These are phyloP conservation scores for Oncorhynchus gorbuscha DNA, from an alignment of 2,113 vertebrate species.

Conservation along the genomic window DNA sequence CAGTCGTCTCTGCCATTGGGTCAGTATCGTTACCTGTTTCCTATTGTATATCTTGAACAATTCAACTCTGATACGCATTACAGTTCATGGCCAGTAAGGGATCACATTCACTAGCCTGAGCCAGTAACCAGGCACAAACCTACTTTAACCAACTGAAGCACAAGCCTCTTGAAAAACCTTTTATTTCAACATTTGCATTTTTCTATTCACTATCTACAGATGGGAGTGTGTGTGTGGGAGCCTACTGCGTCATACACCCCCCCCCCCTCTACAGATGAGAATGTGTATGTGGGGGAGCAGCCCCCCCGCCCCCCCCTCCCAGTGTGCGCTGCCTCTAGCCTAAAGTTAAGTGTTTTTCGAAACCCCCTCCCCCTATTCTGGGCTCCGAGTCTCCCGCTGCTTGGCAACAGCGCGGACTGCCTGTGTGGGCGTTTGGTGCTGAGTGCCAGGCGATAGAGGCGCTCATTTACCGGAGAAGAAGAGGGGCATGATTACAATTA, in stretches of 20 bases:
- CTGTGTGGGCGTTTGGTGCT: conserved; percentile 64
- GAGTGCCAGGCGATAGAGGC: conserved; percentile 63
- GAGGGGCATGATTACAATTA: conserved; percentile 65
- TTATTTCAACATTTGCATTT: too few species aligned
- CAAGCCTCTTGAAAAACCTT: background rate
- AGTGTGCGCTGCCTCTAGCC: conserved; percentile 40
- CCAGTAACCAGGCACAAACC: too few species aligned
- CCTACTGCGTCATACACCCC: conserved; percentile 51
- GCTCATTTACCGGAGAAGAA: conserved; percentile 27
- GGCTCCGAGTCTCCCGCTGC: conserved; percentile 69
- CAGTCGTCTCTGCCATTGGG: too few species aligned
- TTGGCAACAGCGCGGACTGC: conserved; percentile 71
- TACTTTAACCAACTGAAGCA: background rate
- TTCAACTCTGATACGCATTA: too few species aligned
- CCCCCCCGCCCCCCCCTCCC: conserved; percentile 39
- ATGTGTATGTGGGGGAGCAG: background rate
- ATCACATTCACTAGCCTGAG: too few species aligned
- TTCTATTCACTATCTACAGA: background rate
- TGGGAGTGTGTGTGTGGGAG: background rate
- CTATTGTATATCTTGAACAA: too few species aligned
- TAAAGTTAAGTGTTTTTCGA: conserved; percentile 50
- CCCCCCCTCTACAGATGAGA: conserved; percentile 44
- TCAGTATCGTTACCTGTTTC: too few species aligned
- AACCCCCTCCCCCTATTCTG: conserved; percentile 29
- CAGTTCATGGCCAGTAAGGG: too few species aligned